phyloP scores from a whole-genome alignment of 2,888 invertebrate genomes.

The Nezara viridula region DNA sequence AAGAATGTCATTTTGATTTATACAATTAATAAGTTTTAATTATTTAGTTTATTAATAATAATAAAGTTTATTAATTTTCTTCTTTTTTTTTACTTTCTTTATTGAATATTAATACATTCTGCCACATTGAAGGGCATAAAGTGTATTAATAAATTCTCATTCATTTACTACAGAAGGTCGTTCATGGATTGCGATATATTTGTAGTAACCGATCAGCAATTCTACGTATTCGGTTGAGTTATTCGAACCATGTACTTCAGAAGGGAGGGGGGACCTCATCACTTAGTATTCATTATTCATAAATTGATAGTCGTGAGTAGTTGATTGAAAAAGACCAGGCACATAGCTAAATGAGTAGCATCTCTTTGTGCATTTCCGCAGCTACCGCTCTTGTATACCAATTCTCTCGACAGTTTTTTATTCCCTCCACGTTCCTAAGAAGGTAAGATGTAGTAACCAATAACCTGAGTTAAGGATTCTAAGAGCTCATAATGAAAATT shows the following conservation, averaged over 20 bases:
- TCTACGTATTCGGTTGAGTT: neutral
- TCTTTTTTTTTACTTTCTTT: no score
- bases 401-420: neutral
- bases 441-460: neutral
- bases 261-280: neutral
- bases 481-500: no score
- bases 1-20: no score
- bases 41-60: no score
- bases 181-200: neutral
- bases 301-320: slow-evolving; percentile 21
- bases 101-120: no score
- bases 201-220: neutral
- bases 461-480: no score
- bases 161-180: neutral
- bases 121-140: no score
- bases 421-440: neutral
- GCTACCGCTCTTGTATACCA: neutral
- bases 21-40: no score
- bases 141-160: no score
- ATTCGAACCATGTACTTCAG: neutral
- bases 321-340: neutral
- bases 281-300: slow-evolving; percentile 31
- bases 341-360: neutral
- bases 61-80: no score
- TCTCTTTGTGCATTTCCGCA: neutral